Evolutionary conservation across 2,113 vertebrate species (phyloP).

Genomic region (Pelusios castaneus): DNA sequence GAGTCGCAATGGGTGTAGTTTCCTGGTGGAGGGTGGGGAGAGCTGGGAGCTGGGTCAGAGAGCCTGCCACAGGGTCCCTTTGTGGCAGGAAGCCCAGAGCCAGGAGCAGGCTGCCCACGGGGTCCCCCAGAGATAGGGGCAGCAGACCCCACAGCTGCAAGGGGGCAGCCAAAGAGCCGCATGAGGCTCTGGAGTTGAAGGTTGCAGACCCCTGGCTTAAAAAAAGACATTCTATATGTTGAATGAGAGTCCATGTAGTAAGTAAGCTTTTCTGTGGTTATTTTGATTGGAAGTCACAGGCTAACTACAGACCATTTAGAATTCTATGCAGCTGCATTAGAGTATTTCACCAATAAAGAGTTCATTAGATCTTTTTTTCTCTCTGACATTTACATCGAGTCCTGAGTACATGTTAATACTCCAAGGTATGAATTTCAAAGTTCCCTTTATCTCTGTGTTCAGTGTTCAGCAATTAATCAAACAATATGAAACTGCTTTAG

Average conservation of each 20-base stretch:
- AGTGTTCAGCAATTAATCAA: slow-evolving; percentile 75
- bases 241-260: slow-evolving; percentile 21
- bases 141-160: too few relatives aligned
- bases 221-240: slow-evolving; percentile 37
- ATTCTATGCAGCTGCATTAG: slow-evolving; percentile 67
- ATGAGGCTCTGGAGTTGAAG: too few relatives aligned
- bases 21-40: too few relatives aligned
- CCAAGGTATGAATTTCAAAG: slow-evolving; percentile 77
- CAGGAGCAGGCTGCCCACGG: too few relatives aligned
- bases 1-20: too few relatives aligned
- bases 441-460: slow-evolving; percentile 73
- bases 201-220: too few relatives aligned
- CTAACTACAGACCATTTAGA: slow-evolving; percentile 50
- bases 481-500: slow-evolving; percentile 61
- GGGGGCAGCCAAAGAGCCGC: too few relatives aligned
- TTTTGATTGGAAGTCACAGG: slow-evolving; percentile 54
- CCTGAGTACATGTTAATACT: slow-evolving; percentile 68
- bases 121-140: too few relatives aligned
- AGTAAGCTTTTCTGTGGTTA: slow-evolving; percentile 47
- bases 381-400: slow-evolving; percentile 73
- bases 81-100: too few relatives aligned
- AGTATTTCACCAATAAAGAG: slow-evolving; percentile 71
- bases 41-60: too few relatives aligned
- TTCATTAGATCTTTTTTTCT: slow-evolving; percentile 71
- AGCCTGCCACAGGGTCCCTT: too few relatives aligned